These are phyloP conservation scores for Calidris pygmaea DNA, from an alignment of 2,113 vertebrate species.

Conservation along the genomic window DNA sequence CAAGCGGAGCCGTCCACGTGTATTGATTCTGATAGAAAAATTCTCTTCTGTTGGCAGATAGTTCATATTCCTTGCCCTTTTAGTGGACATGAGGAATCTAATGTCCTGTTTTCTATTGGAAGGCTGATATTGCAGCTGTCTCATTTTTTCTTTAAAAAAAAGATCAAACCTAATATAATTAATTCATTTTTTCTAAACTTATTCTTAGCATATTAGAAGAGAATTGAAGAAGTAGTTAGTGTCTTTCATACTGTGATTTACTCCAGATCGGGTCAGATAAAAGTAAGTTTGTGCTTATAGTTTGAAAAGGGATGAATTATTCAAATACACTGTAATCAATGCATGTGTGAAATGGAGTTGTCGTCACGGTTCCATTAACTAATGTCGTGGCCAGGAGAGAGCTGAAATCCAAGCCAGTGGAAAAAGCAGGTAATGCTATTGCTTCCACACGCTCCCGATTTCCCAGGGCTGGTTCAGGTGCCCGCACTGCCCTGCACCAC, in stretches of 20 bases:
- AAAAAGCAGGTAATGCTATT: background rate
- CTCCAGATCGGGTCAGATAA: background rate
- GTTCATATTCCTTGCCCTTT: background rate
- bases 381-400: background rate
- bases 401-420: background rate
- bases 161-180: background rate
- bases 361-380: background rate
- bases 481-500: background rate
- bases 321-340: background rate
- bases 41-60: background rate
- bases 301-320: background rate
- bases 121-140: background rate
- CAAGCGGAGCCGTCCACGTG: background rate
- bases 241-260: background rate
- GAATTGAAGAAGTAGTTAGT: background rate
- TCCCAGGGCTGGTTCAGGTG: background rate
- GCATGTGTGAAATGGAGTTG: background rate
- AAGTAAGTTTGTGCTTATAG: background rate
- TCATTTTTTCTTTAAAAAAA: background rate
- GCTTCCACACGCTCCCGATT: background rate
- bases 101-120: background rate
- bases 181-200: background rate
- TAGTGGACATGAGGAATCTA: background rate
- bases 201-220: background rate
- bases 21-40: background rate